Conservation (phyloP, 2,113 vertebrate species). For the Craseonycteris thonglongyai region DNA sequence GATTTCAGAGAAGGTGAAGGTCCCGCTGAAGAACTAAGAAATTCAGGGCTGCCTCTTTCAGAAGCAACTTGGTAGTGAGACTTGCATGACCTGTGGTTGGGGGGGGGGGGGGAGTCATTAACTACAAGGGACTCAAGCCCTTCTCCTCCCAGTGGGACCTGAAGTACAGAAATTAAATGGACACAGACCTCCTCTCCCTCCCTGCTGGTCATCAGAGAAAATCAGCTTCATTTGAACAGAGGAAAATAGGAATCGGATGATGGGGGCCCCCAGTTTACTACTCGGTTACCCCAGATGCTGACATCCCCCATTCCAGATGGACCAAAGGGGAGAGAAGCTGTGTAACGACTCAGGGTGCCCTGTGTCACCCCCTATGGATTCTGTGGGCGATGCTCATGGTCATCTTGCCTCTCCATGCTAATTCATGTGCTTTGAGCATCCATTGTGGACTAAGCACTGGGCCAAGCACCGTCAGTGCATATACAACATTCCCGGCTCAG, state of each 20-base stretch:
- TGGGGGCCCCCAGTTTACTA: background rate
- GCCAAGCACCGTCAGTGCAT: background rate
- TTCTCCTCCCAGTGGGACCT: background rate
- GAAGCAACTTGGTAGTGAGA: background rate
- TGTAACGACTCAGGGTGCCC: too few species aligned
- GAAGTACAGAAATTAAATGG: background rate
- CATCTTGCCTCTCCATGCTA: background rate
- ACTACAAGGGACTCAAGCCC: rapidly evolving
- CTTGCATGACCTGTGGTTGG: background rate
- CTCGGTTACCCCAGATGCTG: background rate
- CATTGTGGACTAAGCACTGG: background rate
- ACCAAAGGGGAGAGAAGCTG: background rate
- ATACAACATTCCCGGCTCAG: background rate
- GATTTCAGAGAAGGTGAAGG: background rate
- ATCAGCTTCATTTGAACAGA: background rate
- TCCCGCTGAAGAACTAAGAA: background rate
- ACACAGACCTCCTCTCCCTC: background rate
- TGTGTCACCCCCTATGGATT: too few species aligned
- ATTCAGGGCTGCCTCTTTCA: background rate
- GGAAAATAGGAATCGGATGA: background rate
- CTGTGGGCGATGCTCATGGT: background rate
- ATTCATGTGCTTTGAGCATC: background rate
- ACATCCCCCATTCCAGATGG: background rate
- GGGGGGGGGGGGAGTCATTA: too few species aligned
- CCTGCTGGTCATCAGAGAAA: background rate